These are phyloP conservation scores for Drosophila lacteicornis DNA, from an alignment of 1,140 invertebrate species.

Conservation along the genomic window DNA sequence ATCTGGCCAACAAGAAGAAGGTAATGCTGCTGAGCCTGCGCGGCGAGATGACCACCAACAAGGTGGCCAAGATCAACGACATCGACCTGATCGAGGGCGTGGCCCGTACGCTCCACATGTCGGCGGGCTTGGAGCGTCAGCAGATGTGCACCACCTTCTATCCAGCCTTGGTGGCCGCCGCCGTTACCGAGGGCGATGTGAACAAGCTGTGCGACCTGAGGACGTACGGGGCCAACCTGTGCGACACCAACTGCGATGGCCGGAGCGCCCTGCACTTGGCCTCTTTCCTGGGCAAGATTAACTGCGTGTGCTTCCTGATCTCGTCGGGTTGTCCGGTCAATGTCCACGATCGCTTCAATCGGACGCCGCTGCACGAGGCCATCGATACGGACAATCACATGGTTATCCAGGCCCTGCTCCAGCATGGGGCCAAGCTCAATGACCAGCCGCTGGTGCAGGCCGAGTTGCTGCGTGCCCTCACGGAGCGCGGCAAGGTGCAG, in stretches of 20 bases:
- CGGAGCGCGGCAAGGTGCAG: slow-evolving; percentile 86
- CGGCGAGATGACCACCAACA: slow-evolving; percentile 86
- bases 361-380: slow-evolving; percentile 88
- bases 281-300: slow-evolving; percentile 88
- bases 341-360: slow-evolving; percentile 86
- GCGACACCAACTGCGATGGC: slow-evolving; percentile 90
- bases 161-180: slow-evolving; percentile 90
- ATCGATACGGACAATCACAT: slow-evolving; percentile 87
- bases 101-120: slow-evolving; percentile 88
- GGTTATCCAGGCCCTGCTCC: slow-evolving; percentile 87
- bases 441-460: slow-evolving; percentile 85
- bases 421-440: slow-evolving; percentile 88
- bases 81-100: slow-evolving; percentile 88
- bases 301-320: slow-evolving; percentile 86
- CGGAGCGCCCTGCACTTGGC: slow-evolving; percentile 94
- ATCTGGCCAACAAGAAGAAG: slow-evolving; percentile 89
- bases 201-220: slow-evolving; percentile 81
- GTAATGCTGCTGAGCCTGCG: slow-evolving; percentile 91
- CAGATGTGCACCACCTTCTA: slow-evolving; percentile 91
- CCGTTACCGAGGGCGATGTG: slow-evolving; percentile 89
- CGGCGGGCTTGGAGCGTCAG: slow-evolving; percentile 88
- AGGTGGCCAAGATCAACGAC: slow-evolving; percentile 73
- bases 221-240: slow-evolving; percentile 90
- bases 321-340: slow-evolving; percentile 93
- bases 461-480: slow-evolving; percentile 87